phyloP scores from a whole-genome alignment of 2,888 invertebrate genomes.

The Chorisops tibialis region DNA sequence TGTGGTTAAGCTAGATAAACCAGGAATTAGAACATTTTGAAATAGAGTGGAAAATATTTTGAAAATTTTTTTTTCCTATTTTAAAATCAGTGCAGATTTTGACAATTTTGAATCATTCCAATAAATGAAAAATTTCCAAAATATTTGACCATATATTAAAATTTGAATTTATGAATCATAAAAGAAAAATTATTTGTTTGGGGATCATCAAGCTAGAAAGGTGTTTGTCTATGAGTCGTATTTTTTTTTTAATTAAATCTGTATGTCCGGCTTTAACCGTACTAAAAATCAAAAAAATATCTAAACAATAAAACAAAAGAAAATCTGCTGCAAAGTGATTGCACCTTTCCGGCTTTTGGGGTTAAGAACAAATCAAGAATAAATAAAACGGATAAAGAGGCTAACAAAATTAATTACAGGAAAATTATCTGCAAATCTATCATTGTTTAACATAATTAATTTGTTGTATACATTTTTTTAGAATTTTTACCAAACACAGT shows the following conservation, averaged over 20 bases:
- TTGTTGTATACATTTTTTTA: not conserved
- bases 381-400: conserved; percentile 40
- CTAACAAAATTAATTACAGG: conserved; percentile 46
- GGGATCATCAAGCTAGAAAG: conserved; percentile 31
- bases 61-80: too few species aligned
- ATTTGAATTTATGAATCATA: too few species aligned
- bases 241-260: too few species aligned
- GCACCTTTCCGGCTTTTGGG: conserved; percentile 31
- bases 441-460: conserved; percentile 16
- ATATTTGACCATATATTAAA: too few species aligned
- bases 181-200: conserved; percentile 4
- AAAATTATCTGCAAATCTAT: conserved; percentile 20
- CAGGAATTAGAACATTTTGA: too few species aligned
- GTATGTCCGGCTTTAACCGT: too few species aligned
- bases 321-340: not conserved
- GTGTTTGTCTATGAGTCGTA: conserved; percentile 15
- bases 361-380: conserved; percentile 20
- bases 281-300: not conserved
- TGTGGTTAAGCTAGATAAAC: conserved; percentile 6
- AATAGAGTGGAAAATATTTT: too few species aligned
- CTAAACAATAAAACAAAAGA: not conserved
- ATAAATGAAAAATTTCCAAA: too few species aligned
- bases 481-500: not conserved
- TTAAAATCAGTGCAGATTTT: too few species aligned
- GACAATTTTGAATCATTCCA: too few species aligned